Evolutionary conservation across 2,888 invertebrate genomes (phyloP), one percentile per base, ranked within the genome.

Genomic region (Iphiclides podalirius): DNA sequence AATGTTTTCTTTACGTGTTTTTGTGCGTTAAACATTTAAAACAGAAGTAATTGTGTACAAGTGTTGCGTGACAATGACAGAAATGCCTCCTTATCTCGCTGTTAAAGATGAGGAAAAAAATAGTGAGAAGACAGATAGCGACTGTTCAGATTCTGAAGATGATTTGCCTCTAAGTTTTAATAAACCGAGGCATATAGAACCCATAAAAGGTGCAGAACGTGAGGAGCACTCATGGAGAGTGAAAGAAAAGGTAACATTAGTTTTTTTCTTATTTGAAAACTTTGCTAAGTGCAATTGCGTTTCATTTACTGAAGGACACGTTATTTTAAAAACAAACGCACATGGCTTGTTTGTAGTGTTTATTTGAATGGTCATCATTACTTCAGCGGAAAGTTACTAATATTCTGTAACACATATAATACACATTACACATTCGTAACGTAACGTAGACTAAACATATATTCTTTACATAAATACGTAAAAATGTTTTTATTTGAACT

Each of bases 141-240:
- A 86, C 64, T 73, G 75, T 57, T 79, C 78, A 54, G 88, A 88
- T 61, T 79, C 86, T 61, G 89, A 91, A 61, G 94, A 94, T 71
- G 91, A 91, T 75, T 86, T 94, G 70, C 93, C 94, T 41, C 75
- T 95, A 55, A 92, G 94, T 62, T 96, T 94, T 72, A 91, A 91
- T 66, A 90, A 93, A 72, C 92, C 92, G 53, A 90, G 95, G 62
- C 89, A 89, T 59, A 64, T 72, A 48, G 89, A 88, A 64, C 73
- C 79, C 45, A 86, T 89, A 55, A 82, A 83, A 59, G 87, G 85
- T 6, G 72, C 75, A 26, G 85, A 88, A 37, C 95, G 96, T 67
- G 91, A 91, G 49, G 95, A 95, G 65, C 95, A 96, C 67, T 92
- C 94, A 56, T 98, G 98, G 98, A 91, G 98, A 63, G 96, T 98